Percentiles rank a stretch among this genome's conserved stretches.
Evolutionary conservation across 2,797 vertebrate genomes (phyloP).

Genomic region (Halcyon leucocephala): DNA sequence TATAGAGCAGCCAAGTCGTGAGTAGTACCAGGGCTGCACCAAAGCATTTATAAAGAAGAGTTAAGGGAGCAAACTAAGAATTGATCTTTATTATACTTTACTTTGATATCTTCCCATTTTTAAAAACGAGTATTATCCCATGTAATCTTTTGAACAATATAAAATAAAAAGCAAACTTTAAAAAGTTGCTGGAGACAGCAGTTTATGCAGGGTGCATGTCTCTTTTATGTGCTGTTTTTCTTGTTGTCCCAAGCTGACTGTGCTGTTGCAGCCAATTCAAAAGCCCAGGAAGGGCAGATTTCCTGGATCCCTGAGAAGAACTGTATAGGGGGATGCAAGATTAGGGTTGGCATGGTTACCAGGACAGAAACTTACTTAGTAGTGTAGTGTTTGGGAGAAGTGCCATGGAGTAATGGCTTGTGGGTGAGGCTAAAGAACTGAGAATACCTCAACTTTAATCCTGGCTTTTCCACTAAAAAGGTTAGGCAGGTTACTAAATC

Average conservation of each 20-base stretch:
- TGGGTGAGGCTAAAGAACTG: neutral
- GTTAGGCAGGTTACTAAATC: slow-evolving; percentile 47
- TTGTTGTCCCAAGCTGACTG: neutral
- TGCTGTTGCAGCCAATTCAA: neutral
- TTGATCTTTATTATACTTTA: neutral
- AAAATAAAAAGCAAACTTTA: neutral
- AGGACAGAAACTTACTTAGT: neutral
- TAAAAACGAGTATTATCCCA: neutral
- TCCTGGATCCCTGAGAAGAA: neutral
- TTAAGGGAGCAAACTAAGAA: neutral
- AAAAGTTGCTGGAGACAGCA: neutral
- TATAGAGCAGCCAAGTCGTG: neutral
- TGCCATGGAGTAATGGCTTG: neutral
- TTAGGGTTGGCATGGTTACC: neutral
- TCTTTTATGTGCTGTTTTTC: neutral
- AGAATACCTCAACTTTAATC: slow-evolving; percentile 48
- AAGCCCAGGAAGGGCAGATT: neutral
- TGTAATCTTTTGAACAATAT: neutral
- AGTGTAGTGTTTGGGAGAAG: neutral
- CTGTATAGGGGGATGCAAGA: neutral
- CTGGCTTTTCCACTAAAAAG: slow-evolving; percentile 36
- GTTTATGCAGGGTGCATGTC: neutral
- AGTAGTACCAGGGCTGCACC: neutral
- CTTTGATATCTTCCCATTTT: neutral
- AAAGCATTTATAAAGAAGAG: neutral